phyloP scores from a whole-genome alignment of 2,113 vertebrate species.

The Microcebus jonahi region DNA sequence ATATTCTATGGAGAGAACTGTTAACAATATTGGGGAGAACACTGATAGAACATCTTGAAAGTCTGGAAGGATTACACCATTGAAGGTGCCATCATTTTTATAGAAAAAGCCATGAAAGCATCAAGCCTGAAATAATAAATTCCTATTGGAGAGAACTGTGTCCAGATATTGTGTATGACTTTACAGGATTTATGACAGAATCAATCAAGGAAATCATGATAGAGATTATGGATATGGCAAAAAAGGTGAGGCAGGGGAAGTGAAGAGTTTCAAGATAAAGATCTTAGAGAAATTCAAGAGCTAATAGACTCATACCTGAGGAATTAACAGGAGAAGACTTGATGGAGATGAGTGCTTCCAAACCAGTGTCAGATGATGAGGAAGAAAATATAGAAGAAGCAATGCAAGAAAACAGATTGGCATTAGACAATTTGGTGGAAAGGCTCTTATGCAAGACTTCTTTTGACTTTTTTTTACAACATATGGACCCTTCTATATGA shows the following conservation, averaged over 20 bases:
- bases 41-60: background rate
- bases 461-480: background rate
- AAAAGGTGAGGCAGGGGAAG: background rate
- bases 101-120: background rate
- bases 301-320: background rate
- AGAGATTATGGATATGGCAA: background rate
- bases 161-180: background rate
- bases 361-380: background rate
- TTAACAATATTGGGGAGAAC: background rate
- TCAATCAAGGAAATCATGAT: background rate
- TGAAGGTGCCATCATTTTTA: background rate
- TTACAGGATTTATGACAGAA: background rate
- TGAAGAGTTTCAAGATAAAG: background rate
- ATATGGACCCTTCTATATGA: background rate
- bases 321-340: background rate
- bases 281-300: background rate
- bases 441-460: background rate
- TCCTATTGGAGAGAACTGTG: background rate
- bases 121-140: background rate
- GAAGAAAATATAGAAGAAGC: background rate
- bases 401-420: background rate
- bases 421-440: background rate
- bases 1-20: background rate
- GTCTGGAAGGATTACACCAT: background rate
- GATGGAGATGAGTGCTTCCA: background rate